These are phyloP conservation scores for Microtus pennsylvanicus DNA, from an alignment of 2,113 vertebrate species.

Conservation along the genomic window DNA sequence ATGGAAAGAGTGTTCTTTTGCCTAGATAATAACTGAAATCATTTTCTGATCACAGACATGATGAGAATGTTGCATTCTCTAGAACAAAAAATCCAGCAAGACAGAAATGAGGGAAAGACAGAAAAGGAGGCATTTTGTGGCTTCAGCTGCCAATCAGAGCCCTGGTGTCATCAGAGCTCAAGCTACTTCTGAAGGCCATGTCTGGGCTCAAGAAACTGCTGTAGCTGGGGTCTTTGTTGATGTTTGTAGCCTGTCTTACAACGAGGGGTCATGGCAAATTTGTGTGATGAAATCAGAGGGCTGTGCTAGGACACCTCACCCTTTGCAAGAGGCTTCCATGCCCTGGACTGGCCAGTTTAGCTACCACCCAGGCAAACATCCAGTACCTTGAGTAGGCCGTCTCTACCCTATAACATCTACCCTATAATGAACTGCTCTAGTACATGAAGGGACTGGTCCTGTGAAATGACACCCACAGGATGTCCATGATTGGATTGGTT, in stretches of 20 bases:
- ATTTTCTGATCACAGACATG: neutral
- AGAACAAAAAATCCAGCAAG: neutral
- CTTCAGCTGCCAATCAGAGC: neutral
- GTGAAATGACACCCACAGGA: neutral
- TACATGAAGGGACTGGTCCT: neutral
- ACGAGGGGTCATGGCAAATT: neutral
- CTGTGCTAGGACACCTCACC: neutral
- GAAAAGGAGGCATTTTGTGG: neutral
- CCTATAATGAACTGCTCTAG: fast-evolving
- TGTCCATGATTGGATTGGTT: neutral
- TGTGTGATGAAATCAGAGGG: neutral
- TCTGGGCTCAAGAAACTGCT: neutral
- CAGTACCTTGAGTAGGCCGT: neutral
- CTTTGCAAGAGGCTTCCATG: neutral
- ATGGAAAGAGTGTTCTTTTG: neutral
- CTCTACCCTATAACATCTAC: neutral
- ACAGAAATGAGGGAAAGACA: neutral
- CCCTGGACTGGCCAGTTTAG: neutral
- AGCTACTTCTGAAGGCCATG: neutral
- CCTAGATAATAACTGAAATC: neutral
- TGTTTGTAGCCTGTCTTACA: neutral
- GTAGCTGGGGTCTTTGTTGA: neutral
- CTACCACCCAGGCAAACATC: neutral
- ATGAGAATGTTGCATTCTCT: neutral
- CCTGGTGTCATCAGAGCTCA: neutral